These are phyloP conservation scores for Conops quadrifasciatus DNA, from an alignment of 2,888 invertebrate species.

Conservation along the genomic window DNA sequence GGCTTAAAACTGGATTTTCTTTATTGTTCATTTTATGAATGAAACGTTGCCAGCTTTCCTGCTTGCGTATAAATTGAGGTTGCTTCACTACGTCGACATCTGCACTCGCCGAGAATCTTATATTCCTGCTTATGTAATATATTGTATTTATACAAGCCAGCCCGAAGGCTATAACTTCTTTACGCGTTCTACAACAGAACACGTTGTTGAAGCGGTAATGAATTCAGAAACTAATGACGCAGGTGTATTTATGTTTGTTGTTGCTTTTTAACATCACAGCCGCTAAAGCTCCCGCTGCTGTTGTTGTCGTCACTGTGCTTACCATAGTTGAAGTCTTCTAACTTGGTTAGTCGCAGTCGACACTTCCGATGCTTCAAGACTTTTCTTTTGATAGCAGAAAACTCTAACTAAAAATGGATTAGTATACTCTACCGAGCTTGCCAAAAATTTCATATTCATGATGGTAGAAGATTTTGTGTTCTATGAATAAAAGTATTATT, in stretches of 20 bases:
- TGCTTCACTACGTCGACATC: no score
- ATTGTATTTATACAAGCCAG: neutral
- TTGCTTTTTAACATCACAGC: no score
- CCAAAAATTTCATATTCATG: neutral
- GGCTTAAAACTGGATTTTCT: conserved; percentile 55
- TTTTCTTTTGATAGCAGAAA: neutral
- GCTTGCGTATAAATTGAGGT: neutral
- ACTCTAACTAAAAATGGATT: neutral
- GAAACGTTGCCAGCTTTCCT: conserved; percentile 41
- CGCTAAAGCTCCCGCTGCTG: neutral
- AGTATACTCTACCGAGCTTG: neutral
- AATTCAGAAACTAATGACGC: conserved; percentile 38
- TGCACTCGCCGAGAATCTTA: no score
- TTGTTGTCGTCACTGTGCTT: neutral
- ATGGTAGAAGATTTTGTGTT: neutral
- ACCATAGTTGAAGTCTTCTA: neutral
- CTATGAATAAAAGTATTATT: no score
- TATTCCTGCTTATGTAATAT: neutral
- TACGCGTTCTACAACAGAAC: conserved; percentile 15
- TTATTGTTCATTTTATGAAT: conserved; percentile 55
- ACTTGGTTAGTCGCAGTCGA: neutral
- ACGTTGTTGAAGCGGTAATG: conserved; percentile 29
- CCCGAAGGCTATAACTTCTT: conserved; percentile 3
- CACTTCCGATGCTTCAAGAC: neutral
- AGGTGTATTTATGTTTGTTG: conserved; percentile 32